Evolutionary conservation across 2,888 invertebrate genomes (phyloP).

Genomic region (Callosobruchus maculatus): DNA sequence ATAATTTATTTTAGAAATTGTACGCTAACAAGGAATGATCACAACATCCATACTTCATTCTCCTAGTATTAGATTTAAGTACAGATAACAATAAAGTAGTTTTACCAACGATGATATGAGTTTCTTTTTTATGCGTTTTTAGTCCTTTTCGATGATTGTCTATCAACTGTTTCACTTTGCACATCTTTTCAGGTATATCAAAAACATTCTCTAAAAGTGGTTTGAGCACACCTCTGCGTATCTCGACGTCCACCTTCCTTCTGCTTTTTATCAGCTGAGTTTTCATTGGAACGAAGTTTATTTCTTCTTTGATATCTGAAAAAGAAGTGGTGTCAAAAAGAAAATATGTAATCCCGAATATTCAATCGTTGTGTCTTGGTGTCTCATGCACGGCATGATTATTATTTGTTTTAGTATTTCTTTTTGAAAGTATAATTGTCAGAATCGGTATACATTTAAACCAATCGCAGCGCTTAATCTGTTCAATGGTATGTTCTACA

Average conservation of each 20-base stretch:
- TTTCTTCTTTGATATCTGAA: constrained; percentile 12
- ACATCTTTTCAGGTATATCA: constrained; percentile 24
- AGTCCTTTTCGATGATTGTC: constrained; percentile 19
- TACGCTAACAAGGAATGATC: constrained; percentile 38
- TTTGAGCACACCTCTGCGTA: constrained; percentile 1
- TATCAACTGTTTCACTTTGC: constrained; percentile 21
- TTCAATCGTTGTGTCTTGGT: too few species aligned
- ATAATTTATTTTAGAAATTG: constrained; percentile 31
- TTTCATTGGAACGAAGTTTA: constrained; percentile 29
- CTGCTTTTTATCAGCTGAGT: constrained; percentile 28
- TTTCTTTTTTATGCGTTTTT: constrained; percentile 23
- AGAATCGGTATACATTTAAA: too few species aligned
- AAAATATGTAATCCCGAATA: too few species aligned
- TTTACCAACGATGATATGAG: constrained; percentile 36
- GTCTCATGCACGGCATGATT: too few species aligned
- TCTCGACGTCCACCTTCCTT: constrained; percentile 21
- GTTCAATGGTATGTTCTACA: too few species aligned
- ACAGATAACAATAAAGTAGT: constrained; percentile 36
- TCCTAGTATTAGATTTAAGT: constrained; percentile 27
- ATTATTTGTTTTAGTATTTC: too few species aligned
- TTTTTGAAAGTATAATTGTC: too few species aligned
- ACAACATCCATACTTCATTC: constrained; percentile 23
- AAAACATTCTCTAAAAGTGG: constrained; percentile 25
- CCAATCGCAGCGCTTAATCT: too few species aligned
- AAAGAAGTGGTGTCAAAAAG: too few species aligned